Base-by-base conservation (phyloP, 53 echinoderm and acorn worm genomes). In the Apostichopus leukothele region DNA sequence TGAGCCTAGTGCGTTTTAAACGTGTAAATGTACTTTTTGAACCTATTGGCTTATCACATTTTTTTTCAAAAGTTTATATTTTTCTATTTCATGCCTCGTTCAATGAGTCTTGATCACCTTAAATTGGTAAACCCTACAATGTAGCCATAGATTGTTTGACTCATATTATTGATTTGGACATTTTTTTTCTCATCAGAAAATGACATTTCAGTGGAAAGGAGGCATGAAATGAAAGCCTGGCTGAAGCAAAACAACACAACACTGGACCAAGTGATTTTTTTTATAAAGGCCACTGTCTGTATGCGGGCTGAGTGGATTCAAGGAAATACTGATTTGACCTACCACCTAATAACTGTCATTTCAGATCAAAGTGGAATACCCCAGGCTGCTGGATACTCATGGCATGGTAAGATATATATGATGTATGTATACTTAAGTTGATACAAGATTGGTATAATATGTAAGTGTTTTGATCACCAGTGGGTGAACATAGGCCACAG, bases 211-310 rank as follows among this genome's bases (percentile, higher is more conserved):
- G 53, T 55, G 55, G 81, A 52, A 54, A 81, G 81, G 81, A 18
- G 53, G 10, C 81, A 52, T 52, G 81, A 81, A 22, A 81, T 81
- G 81, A 81, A 81, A 55, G 81, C 81, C 16, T 81, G 81, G 81
- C 81, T 81, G 5, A 81, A 81, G 52, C 81, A 81, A 6, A 81
- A 81, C 13, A 52, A 81, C 53, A 54, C 81, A 81, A 52, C 81
- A 81, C 13, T 54, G 53, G 55, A 81, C 81, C 81, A 81, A 22
- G 81, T 81, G 18, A 55, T 11, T 5, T 10, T 18, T 54, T 81
- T 81, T 12, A 81, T 81, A 54, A 14, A 81, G 55, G 55, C 81
- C 57, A 81, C 81, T 51, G 81, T 81, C 7, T 52, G 81, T 52
- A 81, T 54, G 81, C 51, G 81, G 53, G 81, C 81, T 8, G 81